These are phyloP conservation scores for Rhinichthys osculus DNA, from an alignment of 2,797 vertebrate species.

Conservation along the genomic window DNA sequence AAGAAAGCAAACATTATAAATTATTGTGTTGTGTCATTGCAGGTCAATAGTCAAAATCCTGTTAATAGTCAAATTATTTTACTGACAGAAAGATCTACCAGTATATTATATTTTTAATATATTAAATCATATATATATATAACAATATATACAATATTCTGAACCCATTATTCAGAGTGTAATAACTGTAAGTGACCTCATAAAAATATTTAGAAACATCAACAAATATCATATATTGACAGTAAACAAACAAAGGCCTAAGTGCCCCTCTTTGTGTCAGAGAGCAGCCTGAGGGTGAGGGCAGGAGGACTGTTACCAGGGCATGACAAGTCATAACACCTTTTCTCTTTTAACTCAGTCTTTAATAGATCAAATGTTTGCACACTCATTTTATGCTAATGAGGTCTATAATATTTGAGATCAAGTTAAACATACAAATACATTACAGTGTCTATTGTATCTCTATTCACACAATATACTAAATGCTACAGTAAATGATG, in stretches of 20 bases:
- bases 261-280: not conserved
- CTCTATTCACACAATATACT: not conserved
- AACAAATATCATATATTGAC: conserved; percentile 24
- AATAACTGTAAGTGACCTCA: not conserved
- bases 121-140: too few species aligned
- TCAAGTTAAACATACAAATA: not conserved
- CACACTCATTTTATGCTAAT: not conserved
- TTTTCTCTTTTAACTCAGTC: not conserved
- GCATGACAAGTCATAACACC: conserved; percentile 8
- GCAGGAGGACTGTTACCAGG: conserved; percentile 7
- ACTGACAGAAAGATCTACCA: not conserved
- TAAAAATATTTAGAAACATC: not conserved
- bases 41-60: not conserved
- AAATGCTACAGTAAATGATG: not conserved
- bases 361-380: not conserved
- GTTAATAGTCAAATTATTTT: not conserved
- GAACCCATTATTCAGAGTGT: not conserved
- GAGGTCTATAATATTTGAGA: not conserved
- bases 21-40: not conserved
- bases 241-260: conserved; percentile 18
- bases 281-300: not conserved
- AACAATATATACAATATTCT: not conserved
- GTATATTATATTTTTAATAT: not conserved
- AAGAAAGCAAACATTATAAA: not conserved
- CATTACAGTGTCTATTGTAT: not conserved